Conservation (phyloP, 2,888 invertebrate genomes). For the Diplolepis rosae region DNA sequence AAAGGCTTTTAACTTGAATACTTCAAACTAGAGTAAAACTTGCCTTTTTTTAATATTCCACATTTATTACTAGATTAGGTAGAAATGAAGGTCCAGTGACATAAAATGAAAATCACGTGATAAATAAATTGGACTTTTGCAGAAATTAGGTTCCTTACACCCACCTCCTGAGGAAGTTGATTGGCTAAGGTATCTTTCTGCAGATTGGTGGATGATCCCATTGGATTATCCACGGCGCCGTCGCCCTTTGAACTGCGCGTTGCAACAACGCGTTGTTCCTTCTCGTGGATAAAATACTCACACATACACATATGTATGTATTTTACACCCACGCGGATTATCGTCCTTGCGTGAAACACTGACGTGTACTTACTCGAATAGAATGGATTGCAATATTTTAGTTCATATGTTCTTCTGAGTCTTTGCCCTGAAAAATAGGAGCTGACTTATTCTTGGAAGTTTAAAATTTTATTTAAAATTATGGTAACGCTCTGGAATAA, state of each 20-base stretch:
- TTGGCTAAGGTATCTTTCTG: conserved; percentile 51
- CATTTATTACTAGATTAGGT: too few species aligned
- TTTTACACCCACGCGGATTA: not conserved
- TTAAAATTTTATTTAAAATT: not conserved
- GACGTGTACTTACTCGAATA: not conserved
- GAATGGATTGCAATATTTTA: not conserved
- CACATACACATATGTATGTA: not conserved
- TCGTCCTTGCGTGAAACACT: not conserved
- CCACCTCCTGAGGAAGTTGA: not conserved
- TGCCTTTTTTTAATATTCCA: too few species aligned
- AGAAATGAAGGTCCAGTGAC: too few species aligned
- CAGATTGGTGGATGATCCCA: conserved; percentile 72
- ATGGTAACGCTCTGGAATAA: not conserved
- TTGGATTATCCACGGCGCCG: conserved; percentile 69
- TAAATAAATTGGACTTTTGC: not conserved
- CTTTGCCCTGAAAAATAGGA: not conserved
- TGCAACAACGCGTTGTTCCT: not conserved
- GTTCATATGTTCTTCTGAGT: not conserved
- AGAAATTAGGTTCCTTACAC: not conserved
- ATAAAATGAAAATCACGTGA: too few species aligned
- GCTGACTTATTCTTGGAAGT: too few species aligned
- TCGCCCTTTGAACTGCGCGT: conserved; percentile 42
- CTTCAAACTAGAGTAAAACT: too few species aligned
- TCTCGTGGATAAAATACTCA: not conserved
- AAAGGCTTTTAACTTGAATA: too few species aligned